Evolutionary conservation across 1,140 invertebrate genomes (phyloP), one percentile per base, ranked within the genome.

Genomic region (Nixonia krombeini): DNA sequence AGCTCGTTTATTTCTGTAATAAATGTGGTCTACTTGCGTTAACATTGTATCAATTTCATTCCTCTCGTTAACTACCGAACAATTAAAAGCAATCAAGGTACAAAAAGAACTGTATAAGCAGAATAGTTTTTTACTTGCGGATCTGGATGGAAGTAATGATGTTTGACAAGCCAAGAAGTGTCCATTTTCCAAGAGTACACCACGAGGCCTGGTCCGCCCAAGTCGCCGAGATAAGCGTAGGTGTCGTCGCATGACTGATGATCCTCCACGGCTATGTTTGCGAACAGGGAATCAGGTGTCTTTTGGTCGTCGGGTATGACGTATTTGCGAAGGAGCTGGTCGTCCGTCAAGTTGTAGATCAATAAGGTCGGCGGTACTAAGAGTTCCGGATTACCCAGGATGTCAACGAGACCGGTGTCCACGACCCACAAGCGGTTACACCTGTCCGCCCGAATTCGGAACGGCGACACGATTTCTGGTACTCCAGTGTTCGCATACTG

Each of bases 351-450:
- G 74, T 94, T 90, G 75, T 92, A 93, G 21, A 93, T 82, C 5
- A 92, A 77, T n/a, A 94, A 73, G 10, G 89, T 86, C 0, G 91
- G 87, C 9, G 87, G 80, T 2, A 86, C 85, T 10, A 83, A 67
- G 53, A 85, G 86, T 10, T 84, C 83, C 0, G 86, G 79, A 7
- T 82, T 82, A 17, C 89, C 90, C 2, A 91, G 67, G 21, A 90
- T 87, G 13, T 90, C 88, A 0, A 87, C 85, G 16, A 91, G 85
- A 0, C 92, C 91, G 0, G 90, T 91, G 65, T 94, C 92, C 25
- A 93, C 72, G 0, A 92, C 89, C 92, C 92, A 94, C 0, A 94
- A 87, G 1, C 92, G 86, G 16, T 88, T 89, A 73, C 92, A 94
- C 10, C 86, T 86, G 80, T 94, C 92, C 1, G 90, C 92, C 0